Conservation (phyloP, 1,140 invertebrate species). For the Dreissena polymorpha region DNA sequence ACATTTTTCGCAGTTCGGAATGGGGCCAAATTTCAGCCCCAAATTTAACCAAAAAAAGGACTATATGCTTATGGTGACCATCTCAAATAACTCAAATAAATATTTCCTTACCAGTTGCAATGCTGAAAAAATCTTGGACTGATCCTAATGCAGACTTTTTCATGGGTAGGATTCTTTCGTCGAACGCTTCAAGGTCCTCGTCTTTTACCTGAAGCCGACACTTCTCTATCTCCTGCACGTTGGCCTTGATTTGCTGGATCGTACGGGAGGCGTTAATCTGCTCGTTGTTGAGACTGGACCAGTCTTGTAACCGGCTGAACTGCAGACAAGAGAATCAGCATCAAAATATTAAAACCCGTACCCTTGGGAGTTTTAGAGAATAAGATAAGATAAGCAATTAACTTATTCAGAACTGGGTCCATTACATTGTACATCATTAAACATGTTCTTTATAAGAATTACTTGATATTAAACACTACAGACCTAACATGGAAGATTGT, state of each 20-base stretch:
- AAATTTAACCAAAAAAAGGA: too few relatives aligned
- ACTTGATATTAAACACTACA: too few relatives aligned
- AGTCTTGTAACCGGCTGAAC: slow-evolving; percentile 66
- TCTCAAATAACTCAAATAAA: too few relatives aligned
- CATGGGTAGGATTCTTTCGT: slow-evolving; percentile 63
- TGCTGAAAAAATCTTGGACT: slow-evolving; percentile 63
- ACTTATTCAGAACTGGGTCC: too few relatives aligned
- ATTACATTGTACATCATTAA: too few relatives aligned
- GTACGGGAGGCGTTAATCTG: slow-evolving; percentile 75
- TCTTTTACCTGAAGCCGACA: slow-evolving; percentile 66
- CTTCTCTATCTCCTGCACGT: slow-evolving; percentile 73
- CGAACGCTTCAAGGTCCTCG: slow-evolving; percentile 69
- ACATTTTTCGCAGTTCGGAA: too few relatives aligned
- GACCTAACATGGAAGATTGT: too few relatives aligned
- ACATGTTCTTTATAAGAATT: too few relatives aligned
- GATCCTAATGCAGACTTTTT: slow-evolving; percentile 63
- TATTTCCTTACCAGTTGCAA: not conserved
- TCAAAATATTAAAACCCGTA: too few relatives aligned
- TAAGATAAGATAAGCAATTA: too few relatives aligned
- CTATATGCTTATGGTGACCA: not conserved
- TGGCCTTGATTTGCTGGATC: slow-evolving; percentile 75
- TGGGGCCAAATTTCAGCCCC: too few relatives aligned
- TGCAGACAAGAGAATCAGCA: slow-evolving; percentile 45
- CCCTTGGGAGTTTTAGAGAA: too few relatives aligned
- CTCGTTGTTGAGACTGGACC: slow-evolving; percentile 68